phyloP scores from a whole-genome alignment of 2,888 invertebrate species.

The Andrena trimmerana region DNA sequence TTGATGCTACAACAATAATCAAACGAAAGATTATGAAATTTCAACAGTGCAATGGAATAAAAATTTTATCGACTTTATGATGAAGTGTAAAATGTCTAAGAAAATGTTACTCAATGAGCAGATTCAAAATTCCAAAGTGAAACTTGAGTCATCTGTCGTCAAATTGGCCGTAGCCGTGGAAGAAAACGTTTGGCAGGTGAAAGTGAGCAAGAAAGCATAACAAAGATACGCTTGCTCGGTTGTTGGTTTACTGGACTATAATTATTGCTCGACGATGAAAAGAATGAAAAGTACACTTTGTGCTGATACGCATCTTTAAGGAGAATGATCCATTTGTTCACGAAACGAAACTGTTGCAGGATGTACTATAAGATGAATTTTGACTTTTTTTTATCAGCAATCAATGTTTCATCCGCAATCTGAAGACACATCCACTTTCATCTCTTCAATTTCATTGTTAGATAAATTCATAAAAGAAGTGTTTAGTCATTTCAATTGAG shows the following conservation, averaged over 20 bases:
- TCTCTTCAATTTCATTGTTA: too few species aligned
- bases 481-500: too few species aligned
- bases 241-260: conserved; percentile 37
- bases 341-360: background rate
- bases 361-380: background rate
- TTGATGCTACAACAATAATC: too few species aligned
- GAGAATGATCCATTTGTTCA: background rate
- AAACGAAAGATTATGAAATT: too few species aligned
- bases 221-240: conserved; percentile 30
- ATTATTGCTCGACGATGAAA: conserved; percentile 31
- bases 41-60: too few species aligned
- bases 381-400: background rate
- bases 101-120: background rate
- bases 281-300: conserved; percentile 15
- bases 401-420: background rate
- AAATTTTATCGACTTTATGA: too few species aligned
- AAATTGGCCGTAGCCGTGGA: background rate
- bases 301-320: background rate
- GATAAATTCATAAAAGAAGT: too few species aligned
- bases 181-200: conserved; percentile 47
- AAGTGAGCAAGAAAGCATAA: conserved; percentile 56
- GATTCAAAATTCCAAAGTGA: background rate
- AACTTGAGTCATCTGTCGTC: conserved; percentile 5
- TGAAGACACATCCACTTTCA: background rate
- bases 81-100: too few species aligned